Evolutionary conservation across 2,113 vertebrate genomes (phyloP).

Genomic region (Strigops habroptila): DNA sequence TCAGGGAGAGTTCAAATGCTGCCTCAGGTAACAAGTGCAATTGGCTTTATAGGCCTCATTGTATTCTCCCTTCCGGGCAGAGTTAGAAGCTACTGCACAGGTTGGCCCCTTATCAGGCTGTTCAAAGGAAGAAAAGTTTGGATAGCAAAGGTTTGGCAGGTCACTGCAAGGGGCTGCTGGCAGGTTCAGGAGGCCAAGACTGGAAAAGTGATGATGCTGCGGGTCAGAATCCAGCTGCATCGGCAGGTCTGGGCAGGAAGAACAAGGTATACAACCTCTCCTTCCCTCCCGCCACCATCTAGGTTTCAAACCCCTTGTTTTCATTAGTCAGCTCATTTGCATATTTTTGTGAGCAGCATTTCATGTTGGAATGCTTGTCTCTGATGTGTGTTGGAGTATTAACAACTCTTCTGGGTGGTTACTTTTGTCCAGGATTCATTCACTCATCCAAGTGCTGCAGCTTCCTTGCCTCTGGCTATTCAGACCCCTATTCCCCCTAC

Average conservation of each 20-base stretch:
- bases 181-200: conserved; percentile 6
- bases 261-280: background rate
- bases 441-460: background rate
- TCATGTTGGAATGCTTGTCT: background rate
- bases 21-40: conserved; percentile 62
- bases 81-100: conserved; percentile 27
- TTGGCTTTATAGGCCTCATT: conserved; percentile 22
- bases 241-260: conserved; percentile 16
- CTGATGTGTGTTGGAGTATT: background rate
- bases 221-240: conserved; percentile 15
- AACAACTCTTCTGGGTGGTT: background rate
- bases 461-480: background rate
- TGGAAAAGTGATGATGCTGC: conserved; percentile 28
- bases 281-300: background rate
- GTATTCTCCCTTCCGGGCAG: background rate
- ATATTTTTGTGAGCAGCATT: background rate
- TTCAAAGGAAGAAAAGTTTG: conserved; percentile 33
- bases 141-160: conserved; percentile 36
- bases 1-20: conserved; percentile 39
- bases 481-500: background rate
- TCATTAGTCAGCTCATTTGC: background rate
- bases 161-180: background rate
- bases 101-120: conserved; percentile 37
- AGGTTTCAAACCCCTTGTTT: background rate
- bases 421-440: background rate